Evolutionary conservation across 2,888 invertebrate genomes (phyloP).

Genomic region (Maniola hyperantus): DNA sequence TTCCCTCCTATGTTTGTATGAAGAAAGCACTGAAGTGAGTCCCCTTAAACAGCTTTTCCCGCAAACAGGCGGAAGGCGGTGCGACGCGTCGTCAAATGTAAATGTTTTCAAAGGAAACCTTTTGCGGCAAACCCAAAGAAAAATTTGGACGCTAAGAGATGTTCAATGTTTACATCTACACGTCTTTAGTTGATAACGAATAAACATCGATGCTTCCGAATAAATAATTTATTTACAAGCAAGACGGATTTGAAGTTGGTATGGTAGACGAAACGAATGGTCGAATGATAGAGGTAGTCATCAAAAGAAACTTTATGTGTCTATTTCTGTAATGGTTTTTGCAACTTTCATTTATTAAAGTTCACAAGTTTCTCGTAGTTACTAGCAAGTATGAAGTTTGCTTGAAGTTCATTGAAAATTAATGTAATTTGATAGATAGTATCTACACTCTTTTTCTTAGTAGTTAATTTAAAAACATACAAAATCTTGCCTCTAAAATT

Average conservation of each 20-base stretch:
- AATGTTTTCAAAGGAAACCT: slow-evolving; percentile 70
- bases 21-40: no score
- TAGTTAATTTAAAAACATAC: background rate
- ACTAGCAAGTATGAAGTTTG: background rate
- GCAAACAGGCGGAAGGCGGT: slow-evolving; percentile 60
- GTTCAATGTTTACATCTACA: slow-evolving; percentile 40
- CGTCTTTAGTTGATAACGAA: slow-evolving; percentile 24
- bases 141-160: slow-evolving; percentile 60
- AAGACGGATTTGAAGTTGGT: slow-evolving; percentile 19
- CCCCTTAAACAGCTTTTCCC: slow-evolving; percentile 74
- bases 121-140: slow-evolving; percentile 65
- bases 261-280: slow-evolving; percentile 16
- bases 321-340: background rate
- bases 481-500: no score
- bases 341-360: background rate
- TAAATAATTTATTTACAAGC: slow-evolving; percentile 20
- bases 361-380: background rate
- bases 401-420: background rate
- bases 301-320: background rate
- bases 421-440: background rate
- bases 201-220: slow-evolving; percentile 28
- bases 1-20: no score
- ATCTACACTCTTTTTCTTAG: background rate
- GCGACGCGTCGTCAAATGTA: slow-evolving; percentile 63
- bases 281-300: background rate